Evolutionary conservation across 2,797 vertebrate genomes (phyloP).

Genomic region (Eremophila alpestris): DNA sequence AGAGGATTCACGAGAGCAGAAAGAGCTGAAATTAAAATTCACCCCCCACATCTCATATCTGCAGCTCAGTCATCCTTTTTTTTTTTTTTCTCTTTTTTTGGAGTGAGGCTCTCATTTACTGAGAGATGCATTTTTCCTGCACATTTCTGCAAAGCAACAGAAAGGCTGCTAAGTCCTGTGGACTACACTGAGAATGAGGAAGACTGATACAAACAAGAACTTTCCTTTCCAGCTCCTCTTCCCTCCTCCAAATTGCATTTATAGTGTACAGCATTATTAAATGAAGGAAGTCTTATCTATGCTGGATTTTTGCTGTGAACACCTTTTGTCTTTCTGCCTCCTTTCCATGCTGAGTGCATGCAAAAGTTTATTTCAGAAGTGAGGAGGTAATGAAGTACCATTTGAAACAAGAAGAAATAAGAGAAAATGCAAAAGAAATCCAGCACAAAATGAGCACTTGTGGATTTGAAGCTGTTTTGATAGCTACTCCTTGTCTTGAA

Average conservation of each 20-base stretch:
- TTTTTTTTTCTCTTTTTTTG: neutral
- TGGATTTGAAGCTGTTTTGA: neutral
- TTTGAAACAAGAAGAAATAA: neutral
- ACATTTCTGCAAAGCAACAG: neutral
- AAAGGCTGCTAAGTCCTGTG: neutral
- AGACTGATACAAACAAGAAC: neutral
- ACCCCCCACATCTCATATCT: neutral
- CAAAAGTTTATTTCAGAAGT: neutral
- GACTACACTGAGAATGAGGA: neutral
- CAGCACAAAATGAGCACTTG: neutral
- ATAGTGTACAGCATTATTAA: neutral
- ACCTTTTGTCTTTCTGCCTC: neutral
- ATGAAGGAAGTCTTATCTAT: neutral
- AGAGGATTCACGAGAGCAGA: neutral
- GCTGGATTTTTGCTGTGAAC: neutral
- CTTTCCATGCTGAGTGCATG: neutral
- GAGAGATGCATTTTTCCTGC: neutral
- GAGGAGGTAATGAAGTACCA: neutral
- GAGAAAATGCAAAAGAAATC: neutral
- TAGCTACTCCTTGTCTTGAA: neutral
- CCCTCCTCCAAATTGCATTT: neutral
- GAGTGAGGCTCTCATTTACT: neutral
- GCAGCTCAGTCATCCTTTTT: neutral
- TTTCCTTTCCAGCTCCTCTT: neutral
- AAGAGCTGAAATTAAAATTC: neutral